phyloP scores from a whole-genome alignment of 2,797 vertebrate genomes.

The Lagodon rhomboides region DNA sequence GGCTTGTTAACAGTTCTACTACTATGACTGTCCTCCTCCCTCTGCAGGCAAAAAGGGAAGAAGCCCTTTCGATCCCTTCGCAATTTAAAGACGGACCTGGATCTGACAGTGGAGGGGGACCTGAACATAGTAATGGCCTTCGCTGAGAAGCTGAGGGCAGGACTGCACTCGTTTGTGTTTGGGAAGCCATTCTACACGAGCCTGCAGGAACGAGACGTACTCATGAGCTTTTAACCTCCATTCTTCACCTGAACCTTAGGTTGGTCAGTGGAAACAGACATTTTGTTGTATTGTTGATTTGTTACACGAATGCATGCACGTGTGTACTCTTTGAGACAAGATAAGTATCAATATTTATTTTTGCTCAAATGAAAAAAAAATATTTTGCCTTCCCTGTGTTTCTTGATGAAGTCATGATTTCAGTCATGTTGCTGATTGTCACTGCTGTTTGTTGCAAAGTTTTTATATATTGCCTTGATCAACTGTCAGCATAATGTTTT shows the following conservation, averaged over 20 bases:
- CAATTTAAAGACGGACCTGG: constrained; percentile 94
- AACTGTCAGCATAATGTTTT: constrained; percentile 45
- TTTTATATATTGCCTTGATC: constrained; percentile 45
- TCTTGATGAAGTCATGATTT: constrained; percentile 20
- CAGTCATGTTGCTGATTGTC: constrained; percentile 32
- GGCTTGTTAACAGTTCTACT: constrained; percentile 28
- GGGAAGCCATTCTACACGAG: constrained; percentile 96
- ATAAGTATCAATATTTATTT: constrained; percentile 4
- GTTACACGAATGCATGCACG: constrained; percentile 35
- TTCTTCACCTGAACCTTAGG: constrained; percentile 16
- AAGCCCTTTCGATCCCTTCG: constrained; percentile 95
- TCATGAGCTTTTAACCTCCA: constrained; percentile 91
- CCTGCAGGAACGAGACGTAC: constrained; percentile 93
- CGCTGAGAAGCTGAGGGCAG: constrained; percentile 96
- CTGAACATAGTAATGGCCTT: constrained; percentile 97
- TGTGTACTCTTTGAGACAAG: background rate
- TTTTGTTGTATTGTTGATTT: background rate
- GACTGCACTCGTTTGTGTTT: constrained; percentile 96
- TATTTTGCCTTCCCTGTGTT: constrained; percentile 27
- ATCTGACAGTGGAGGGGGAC: constrained; percentile 94
- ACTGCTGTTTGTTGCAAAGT: constrained; percentile 44
- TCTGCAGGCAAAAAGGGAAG: constrained; percentile 95
- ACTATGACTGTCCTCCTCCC: background rate
- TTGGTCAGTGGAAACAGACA: background rate
- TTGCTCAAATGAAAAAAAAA: constrained; percentile 27